Conservation (phyloP, 2,113 vertebrate species). For the Pandion haliaetus region DNA sequence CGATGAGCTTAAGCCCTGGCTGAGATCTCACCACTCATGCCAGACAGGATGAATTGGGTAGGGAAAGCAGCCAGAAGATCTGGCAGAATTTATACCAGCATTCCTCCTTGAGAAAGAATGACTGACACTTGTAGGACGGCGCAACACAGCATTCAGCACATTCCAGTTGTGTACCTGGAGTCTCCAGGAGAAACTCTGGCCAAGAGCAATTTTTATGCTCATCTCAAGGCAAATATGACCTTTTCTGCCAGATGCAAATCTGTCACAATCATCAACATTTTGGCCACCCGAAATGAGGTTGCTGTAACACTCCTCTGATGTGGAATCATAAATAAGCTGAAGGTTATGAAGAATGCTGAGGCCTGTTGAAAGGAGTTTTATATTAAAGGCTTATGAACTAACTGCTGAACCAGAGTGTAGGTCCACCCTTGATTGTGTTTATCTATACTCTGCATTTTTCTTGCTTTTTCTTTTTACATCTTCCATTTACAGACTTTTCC, state of each 20-base stretch:
- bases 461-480: neutral
- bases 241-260: neutral
- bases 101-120: neutral
- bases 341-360: neutral
- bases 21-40: neutral
- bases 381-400: neutral
- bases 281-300: neutral
- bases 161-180: neutral
- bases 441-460: neutral
- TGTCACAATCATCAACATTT: neutral
- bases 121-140: neutral
- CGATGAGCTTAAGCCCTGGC: neutral
- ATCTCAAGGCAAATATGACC: neutral
- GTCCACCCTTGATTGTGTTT: neutral
- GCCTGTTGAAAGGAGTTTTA: neutral
- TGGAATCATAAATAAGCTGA: neutral
- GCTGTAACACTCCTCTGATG: neutral
- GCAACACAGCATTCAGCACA: neutral
- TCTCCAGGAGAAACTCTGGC: neutral
- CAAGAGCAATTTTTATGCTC: neutral
- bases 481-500: neutral
- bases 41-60: neutral
- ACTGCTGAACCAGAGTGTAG: neutral
- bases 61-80: neutral
- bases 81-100: neutral